Evolutionary conservation across 2,797 vertebrate species (phyloP).

Genomic region (Cheirogaleus major): DNA sequence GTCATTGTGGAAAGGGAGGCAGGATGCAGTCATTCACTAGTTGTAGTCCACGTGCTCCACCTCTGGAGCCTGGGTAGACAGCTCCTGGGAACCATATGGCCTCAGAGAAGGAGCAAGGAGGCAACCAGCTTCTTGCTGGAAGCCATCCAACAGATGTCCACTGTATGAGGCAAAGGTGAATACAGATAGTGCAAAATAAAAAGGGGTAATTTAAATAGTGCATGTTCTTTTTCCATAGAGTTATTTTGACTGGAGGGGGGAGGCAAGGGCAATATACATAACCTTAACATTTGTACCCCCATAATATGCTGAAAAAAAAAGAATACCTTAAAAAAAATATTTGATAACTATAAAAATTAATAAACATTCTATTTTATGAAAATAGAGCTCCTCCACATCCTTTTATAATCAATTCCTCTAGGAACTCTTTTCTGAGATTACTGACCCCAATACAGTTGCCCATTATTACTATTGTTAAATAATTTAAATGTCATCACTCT

Average conservation of each 20-base stretch:
- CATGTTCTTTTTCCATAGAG: neutral
- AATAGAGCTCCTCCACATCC: neutral
- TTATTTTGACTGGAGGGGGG: neutral
- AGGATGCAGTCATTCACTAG: neutral
- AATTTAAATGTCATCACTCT: constrained; percentile 8
- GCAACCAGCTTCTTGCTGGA: neutral
- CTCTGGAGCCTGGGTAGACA: neutral
- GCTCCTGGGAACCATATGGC: neutral
- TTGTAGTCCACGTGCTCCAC: no score
- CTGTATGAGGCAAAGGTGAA: neutral
- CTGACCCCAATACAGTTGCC: neutral
- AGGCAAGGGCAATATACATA: no score
- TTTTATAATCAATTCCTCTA: neutral
- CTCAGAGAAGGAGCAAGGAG: neutral
- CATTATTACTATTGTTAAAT: neutral
- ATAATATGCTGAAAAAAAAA: no score
- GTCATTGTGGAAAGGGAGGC: neutral
- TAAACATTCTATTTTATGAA: constrained; percentile 18
- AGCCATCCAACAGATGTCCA: neutral
- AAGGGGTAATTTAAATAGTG: neutral
- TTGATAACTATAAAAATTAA: constrained; percentile 5
- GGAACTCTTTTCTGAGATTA: constrained; percentile 8
- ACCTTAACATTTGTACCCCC: no score
- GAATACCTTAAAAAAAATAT: no score
- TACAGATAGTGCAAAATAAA: neutral